These are phyloP conservation scores for Papilio dardanus DNA, from an alignment of 1,140 invertebrate species.

Conservation along the genomic window DNA sequence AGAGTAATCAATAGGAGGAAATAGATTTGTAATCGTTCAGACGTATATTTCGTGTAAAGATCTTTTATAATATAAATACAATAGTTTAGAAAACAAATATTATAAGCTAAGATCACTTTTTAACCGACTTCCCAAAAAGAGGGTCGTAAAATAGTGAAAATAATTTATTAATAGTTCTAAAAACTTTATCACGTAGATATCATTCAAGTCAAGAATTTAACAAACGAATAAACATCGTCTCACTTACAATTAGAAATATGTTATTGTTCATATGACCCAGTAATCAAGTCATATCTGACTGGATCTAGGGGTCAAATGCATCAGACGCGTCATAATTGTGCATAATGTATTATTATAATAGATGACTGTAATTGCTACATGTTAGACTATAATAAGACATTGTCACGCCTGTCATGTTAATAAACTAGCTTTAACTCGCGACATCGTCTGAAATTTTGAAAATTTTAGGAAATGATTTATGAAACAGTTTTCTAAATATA, in stretches of 20 bases:
- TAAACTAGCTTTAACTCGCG: too few relatives aligned
- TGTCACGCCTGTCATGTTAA: conserved; percentile 3
- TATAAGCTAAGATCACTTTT: too few relatives aligned
- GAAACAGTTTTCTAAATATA: too few relatives aligned
- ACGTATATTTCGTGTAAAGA: too few relatives aligned
- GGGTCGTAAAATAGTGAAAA: too few relatives aligned
- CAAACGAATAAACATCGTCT: not conserved
- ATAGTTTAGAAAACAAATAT: too few relatives aligned
- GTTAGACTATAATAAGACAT: conserved; percentile 8
- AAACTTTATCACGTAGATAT: not conserved
- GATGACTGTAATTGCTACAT: conserved; percentile 7
- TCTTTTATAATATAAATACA: too few relatives aligned
- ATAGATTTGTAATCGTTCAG: too few relatives aligned
- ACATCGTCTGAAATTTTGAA: too few relatives aligned
- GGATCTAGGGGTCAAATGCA: conserved; percentile 21
- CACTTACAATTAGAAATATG: not conserved
- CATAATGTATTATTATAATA: conserved; percentile 12
- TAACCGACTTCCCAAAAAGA: too few relatives aligned
- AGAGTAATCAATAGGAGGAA: not conserved
- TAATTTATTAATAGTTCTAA: too few relatives aligned
- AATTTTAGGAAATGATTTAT: too few relatives aligned
- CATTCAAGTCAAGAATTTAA: not conserved
- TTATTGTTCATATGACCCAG: conserved; percentile 25
- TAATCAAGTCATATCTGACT: conserved; percentile 22
- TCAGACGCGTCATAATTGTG: not conserved